These are phyloP conservation scores for Dynastes tityus DNA, from an alignment of 2,888 invertebrate genomes.

Conservation along the genomic window DNA sequence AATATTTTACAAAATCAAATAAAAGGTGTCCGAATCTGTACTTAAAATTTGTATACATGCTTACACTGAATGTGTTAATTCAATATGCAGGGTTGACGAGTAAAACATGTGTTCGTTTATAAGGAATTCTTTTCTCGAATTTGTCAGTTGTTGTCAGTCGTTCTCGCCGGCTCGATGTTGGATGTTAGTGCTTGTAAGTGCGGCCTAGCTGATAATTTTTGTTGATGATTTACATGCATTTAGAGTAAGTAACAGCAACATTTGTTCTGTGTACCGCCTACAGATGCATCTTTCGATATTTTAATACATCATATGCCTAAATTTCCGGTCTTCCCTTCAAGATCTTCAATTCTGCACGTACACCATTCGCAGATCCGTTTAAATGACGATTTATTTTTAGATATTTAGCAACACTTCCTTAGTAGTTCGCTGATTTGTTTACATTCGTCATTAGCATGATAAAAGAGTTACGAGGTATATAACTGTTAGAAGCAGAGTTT, in stretches of 20 bases:
- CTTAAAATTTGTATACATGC: constrained; percentile 11
- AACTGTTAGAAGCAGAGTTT: background rate
- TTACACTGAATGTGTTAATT: background rate
- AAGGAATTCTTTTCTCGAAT: constrained; percentile 2
- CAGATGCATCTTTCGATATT: background rate
- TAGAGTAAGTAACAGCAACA: constrained; percentile 17
- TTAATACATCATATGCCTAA: background rate
- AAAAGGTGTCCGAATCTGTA: background rate
- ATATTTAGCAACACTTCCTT: constrained; percentile 27
- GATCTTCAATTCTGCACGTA: constrained; percentile 12
- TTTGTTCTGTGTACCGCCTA: background rate
- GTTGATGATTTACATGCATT: background rate
- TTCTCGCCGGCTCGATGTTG: constrained; percentile 23
- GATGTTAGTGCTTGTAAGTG: constrained; percentile 1
- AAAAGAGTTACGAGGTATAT: background rate
- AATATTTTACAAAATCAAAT: background rate
- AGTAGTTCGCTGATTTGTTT: constrained; percentile 17
- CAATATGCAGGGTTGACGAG: constrained; percentile 11
- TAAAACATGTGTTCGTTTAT: constrained; percentile 31
- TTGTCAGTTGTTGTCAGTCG: constrained; percentile 28
- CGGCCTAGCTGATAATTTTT: background rate
- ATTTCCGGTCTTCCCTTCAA: background rate
- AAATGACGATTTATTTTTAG: constrained; percentile 27
- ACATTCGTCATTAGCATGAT: background rate
- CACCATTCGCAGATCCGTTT: background rate